phyloP scores from a whole-genome alignment of 1,140 invertebrate genomes.

The Limonius californicus region DNA sequence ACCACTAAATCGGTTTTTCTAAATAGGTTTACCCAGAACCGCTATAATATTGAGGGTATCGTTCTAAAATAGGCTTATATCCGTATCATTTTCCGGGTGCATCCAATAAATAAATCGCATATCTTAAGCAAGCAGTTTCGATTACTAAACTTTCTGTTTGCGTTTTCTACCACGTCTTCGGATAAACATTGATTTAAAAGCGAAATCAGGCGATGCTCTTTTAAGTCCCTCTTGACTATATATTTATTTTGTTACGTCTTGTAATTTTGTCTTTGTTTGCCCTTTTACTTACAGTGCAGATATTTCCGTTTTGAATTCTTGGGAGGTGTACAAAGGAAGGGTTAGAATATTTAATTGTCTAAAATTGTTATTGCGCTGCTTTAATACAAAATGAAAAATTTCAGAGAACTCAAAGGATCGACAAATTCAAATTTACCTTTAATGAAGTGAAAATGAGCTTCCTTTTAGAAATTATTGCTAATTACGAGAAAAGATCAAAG shows the following conservation, averaged over 20 bases:
- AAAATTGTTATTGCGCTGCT: too few relatives aligned
- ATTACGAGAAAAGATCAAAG: background rate
- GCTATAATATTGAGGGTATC: background rate
- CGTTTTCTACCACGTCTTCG: background rate
- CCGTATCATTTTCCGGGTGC: background rate
- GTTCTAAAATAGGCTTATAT: constrained; percentile 5
- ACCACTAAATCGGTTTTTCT: constrained; percentile 5
- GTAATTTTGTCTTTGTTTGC: too few relatives aligned
- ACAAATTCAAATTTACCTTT: background rate
- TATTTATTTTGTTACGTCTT: too few relatives aligned
- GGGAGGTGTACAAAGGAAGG: too few relatives aligned
- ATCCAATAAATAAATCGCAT: background rate
- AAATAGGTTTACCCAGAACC: constrained; percentile 2
- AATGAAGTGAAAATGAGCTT: background rate
- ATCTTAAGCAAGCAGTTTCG: background rate
- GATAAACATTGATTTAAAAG: too few relatives aligned
- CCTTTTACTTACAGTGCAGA: too few relatives aligned
- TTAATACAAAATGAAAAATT: too few relatives aligned
- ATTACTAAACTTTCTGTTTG: background rate
- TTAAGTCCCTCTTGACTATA: too few relatives aligned
- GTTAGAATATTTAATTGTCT: too few relatives aligned
- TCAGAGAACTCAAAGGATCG: too few relatives aligned
- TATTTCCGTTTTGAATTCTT: too few relatives aligned
- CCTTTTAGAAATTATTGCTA: background rate
- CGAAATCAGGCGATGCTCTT: too few relatives aligned